These are phyloP conservation scores for Drosophila sucinea DNA, from an alignment of 1,140 invertebrate genomes.

Conservation along the genomic window DNA sequence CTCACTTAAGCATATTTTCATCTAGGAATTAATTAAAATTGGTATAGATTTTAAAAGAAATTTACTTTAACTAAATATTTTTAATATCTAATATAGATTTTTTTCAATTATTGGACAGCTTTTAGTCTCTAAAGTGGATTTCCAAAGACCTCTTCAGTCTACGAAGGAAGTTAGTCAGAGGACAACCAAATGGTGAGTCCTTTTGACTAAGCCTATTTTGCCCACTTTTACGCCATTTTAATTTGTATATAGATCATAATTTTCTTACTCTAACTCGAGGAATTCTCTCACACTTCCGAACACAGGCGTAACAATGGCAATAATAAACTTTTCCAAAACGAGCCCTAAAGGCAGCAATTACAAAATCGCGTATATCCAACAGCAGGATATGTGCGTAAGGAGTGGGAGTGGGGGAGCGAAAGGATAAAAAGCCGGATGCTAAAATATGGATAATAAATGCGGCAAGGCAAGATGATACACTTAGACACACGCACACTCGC, in stretches of 20 bases:
- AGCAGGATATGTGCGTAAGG: conserved; percentile 25
- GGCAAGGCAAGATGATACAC: conserved; percentile 72
- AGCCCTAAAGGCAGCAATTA: conserved; percentile 64
- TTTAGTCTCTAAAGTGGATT: too few relatives aligned
- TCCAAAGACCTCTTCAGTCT: too few relatives aligned
- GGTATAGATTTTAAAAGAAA: too few relatives aligned
- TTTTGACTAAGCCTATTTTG: too few relatives aligned
- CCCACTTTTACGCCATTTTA: too few relatives aligned
- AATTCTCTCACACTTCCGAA: background rate
- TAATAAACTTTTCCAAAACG: conserved; percentile 56
- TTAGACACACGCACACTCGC: conserved; percentile 29
- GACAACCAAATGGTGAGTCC: too few relatives aligned
- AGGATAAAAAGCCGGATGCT: conserved; percentile 78
- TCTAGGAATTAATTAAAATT: too few relatives aligned
- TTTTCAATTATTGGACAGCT: too few relatives aligned
- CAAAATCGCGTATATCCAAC: conserved; percentile 16
- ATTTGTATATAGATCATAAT: background rate
- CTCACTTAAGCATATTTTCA: too few relatives aligned
- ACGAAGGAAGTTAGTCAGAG: too few relatives aligned
- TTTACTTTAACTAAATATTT: too few relatives aligned
- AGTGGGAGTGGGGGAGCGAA: conserved; percentile 38
- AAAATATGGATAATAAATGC: conserved; percentile 77
- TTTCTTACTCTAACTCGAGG: background rate
- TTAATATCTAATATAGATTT: too few relatives aligned
- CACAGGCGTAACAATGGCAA: conserved; percentile 33